Conservation (phyloP, 2,113 vertebrate species). For the Pipra filicauda region DNA sequence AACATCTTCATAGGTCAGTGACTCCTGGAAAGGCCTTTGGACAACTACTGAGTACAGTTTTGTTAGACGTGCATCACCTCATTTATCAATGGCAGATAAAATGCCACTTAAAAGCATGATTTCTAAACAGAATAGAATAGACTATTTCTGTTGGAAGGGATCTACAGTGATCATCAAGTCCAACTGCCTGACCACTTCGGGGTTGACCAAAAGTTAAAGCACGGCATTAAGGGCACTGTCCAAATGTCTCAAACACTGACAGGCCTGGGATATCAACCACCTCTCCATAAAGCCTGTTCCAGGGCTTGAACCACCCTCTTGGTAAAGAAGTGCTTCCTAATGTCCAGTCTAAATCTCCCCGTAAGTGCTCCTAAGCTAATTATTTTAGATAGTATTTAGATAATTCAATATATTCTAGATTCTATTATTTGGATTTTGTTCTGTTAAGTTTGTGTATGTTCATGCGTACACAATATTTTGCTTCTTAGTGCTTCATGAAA, state of each 20-base stretch:
- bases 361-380: not conserved
- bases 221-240: not conserved
- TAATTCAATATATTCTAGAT: constrained; percentile 50
- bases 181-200: not conserved
- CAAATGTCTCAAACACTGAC: not conserved
- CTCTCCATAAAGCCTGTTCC: not conserved
- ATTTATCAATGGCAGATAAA: not conserved
- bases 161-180: not conserved
- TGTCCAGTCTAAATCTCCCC: not conserved
- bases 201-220: not conserved
- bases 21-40: not conserved
- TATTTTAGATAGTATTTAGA: not conserved
- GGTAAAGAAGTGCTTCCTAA: not conserved
- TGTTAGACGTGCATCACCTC: not conserved
- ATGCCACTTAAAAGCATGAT: not conserved
- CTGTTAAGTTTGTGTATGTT: not conserved
- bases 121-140: not conserved
- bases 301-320: not conserved
- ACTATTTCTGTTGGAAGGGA: not conserved
- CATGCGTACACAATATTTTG: constrained; percentile 12
- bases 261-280: fast-evolving
- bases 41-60: not conserved
- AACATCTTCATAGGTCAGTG: not conserved
- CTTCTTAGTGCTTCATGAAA: constrained; percentile 50
- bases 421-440: constrained; percentile 68